Conservation (phyloP, 35 echinoderm and acorn worm genomes). For the Apostichopus californicus region DNA sequence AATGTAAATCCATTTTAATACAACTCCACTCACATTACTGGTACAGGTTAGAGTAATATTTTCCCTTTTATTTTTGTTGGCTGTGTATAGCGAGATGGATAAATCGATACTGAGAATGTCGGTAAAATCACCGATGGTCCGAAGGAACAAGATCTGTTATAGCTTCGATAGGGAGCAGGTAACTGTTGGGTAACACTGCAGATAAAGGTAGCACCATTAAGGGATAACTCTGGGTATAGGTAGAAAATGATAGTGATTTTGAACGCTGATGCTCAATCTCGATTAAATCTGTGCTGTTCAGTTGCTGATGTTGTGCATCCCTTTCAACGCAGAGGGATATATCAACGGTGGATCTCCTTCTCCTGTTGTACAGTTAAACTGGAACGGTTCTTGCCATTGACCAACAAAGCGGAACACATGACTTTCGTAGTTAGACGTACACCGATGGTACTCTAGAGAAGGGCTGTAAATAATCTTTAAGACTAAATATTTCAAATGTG, state of each 20-base stretch:
- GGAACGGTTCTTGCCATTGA: too few species aligned
- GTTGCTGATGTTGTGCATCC: not conserved
- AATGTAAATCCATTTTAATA: not conserved
- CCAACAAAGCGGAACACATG: too few species aligned
- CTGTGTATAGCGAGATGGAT: not conserved
- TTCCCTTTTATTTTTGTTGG: not conserved
- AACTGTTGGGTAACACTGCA: too few species aligned
- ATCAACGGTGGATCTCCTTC: too few species aligned
- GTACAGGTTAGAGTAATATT: not conserved
- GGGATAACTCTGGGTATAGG: not conserved
- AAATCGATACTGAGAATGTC: not conserved
- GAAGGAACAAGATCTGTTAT: not conserved
- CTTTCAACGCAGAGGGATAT: too few species aligned
- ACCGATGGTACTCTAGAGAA: too few species aligned
- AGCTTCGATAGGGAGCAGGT: not conserved
- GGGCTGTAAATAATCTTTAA: too few species aligned
- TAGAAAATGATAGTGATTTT: not conserved
- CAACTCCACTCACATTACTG: too few species aligned
- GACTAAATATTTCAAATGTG: too few species aligned
- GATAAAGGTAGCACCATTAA: not conserved
- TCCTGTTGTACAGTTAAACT: too few species aligned
- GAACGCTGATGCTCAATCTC: not conserved
- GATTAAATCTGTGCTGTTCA: not conserved
- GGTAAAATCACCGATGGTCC: not conserved
- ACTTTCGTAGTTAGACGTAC: too few species aligned